Conservation (phyloP, 2,888 invertebrate species). For the Unio delphinus region DNA sequence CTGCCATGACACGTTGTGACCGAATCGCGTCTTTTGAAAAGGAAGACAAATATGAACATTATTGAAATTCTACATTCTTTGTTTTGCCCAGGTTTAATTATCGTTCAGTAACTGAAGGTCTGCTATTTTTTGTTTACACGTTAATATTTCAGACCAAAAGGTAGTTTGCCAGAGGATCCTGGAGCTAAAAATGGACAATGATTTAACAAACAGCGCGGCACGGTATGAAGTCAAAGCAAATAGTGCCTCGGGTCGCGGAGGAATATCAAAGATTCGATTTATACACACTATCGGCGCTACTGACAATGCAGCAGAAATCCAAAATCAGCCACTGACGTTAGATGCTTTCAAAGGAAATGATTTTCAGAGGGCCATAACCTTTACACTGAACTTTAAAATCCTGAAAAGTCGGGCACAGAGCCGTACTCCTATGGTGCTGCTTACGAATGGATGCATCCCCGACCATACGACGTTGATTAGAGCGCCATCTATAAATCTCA, state of each 20-base stretch:
- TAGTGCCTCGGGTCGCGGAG: constrained; percentile 13
- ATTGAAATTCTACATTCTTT: no score
- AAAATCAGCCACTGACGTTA: constrained; percentile 31
- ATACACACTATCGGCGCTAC: constrained; percentile 18
- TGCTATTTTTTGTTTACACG: no score
- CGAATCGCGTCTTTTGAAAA: no score
- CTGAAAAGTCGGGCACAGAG: constrained; percentile 16
- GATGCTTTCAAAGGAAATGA: constrained; percentile 33
- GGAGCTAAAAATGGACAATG: constrained; percentile 23
- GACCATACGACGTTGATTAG: constrained; percentile 10
- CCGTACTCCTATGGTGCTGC: constrained; percentile 19
- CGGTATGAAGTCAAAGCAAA: constrained; percentile 25
- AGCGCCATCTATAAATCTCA: constrained; percentile 23
- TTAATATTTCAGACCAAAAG: background rate
- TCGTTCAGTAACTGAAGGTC: no score
- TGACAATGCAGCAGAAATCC: constrained; percentile 25
- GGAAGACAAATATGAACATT: no score
- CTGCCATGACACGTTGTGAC: no score
- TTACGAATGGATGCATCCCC: constrained; percentile 26
- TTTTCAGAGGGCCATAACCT: constrained; percentile 34
- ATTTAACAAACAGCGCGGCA: constrained; percentile 20
- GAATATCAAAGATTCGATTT: constrained; percentile 23
- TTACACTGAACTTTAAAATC: constrained; percentile 29
- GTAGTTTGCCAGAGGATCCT: constrained; percentile 29
- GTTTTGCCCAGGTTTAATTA: no score